Evolutionary conservation across 2,113 vertebrate species (phyloP).

Genomic region (Podocnemis expansa): DNA sequence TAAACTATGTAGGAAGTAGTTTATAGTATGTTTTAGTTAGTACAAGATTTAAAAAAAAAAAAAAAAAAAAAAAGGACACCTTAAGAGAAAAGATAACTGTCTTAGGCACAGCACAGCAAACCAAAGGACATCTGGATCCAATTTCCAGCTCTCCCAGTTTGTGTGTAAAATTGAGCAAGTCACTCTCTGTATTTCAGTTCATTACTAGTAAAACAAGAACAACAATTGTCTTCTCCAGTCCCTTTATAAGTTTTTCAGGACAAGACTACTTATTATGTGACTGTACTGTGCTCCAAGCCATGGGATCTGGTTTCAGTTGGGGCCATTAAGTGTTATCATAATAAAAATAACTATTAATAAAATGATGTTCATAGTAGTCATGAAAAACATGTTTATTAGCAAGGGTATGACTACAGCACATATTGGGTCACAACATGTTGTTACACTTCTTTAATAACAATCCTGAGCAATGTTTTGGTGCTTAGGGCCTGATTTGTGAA

Average conservation of each 20-base stretch:
- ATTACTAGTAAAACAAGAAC: not conserved
- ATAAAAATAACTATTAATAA: not conserved
- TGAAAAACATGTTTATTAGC: constrained; percentile 6
- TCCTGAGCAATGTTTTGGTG: not conserved
- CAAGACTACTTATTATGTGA: not conserved
- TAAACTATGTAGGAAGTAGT: not conserved
- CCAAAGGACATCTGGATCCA: not conserved
- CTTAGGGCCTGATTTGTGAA: not conserved
- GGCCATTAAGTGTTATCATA: not conserved
- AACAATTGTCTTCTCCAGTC: not conserved
- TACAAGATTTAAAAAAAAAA: not conserved
- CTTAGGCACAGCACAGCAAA: not conserved
- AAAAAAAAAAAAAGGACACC: not conserved
- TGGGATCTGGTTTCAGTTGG: not conserved
- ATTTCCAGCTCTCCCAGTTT: not conserved
- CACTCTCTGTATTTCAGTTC: too few relatives aligned
- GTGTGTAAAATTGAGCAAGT: too few relatives aligned
- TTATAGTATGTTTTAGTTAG: not conserved
- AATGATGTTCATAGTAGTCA: constrained; percentile 6
- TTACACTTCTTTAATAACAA: not conserved
- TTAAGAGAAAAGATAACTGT: not conserved
- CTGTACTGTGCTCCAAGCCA: not conserved
- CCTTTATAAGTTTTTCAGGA: not conserved
- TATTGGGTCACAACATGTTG: not conserved
- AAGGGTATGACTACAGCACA: constrained; percentile 7